Base-by-base conservation (phyloP, 2,797 vertebrate genomes). In the Halcyon badia region DNA sequence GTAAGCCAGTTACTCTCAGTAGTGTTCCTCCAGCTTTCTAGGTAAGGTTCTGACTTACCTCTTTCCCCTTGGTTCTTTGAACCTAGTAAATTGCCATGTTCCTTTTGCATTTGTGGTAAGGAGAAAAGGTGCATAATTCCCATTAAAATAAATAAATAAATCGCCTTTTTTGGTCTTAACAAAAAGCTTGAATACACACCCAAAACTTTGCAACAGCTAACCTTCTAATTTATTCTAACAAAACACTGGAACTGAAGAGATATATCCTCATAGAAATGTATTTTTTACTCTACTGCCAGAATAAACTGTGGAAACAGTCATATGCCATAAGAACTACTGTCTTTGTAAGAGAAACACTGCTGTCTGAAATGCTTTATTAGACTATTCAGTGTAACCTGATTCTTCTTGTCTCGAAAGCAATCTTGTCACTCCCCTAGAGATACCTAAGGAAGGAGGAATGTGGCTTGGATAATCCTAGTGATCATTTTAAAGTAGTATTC, bases 401-500 rank as follows among this genome's bases (percentile, higher is more conserved):
- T 89, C 49, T 83, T 62, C 62, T 87, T 46, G 30, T 83, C 75
- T 89, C 19, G 30, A 16, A 90, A 77, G 13, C 80, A 76, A 57
- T 41, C 9, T 82, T 52, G 26, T 83, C 92, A 77, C 21, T 11
- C 61, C 22, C 41, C 33, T 33, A n/a, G 66, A 62, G 79, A 81
- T 31, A 69, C 5, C 0, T 88, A 37, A 85, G 60, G 89, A 78
- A 82, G 61, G 69, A 87, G 72, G 35, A 83, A 65, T 37, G 31
- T 26, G 76, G 22, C 87, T 85, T 52, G 35, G 86, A 65, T 90
- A 49, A 48, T 88, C n/a, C 52, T 94, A 82, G 79, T 79, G 56
- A 95, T 91, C 22, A 61, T 92, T 96, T 94, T 64, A 83, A 44
- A 97, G 80, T 28, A 95, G 37, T 28, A 84, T 41, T 87, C 80